A percentile compares a stretch with the other conserved stretches of the same genome.
Evolutionary conservation across 2,888 invertebrate genomes (phyloP).

Genomic region (Ariolimax columbianus): DNA sequence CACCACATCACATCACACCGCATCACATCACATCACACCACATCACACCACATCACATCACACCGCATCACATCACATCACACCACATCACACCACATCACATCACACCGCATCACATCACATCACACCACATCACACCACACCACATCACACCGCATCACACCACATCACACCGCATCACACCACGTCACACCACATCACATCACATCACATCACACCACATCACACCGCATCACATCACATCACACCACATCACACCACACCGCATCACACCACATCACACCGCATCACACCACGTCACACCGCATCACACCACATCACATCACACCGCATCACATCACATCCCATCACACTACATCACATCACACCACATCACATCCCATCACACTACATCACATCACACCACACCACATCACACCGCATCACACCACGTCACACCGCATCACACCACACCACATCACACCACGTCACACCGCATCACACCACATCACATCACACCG

Average conservation of each 20-base stretch:
- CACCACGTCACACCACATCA: background rate
- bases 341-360: too few species aligned
- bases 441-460: too few species aligned
- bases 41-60: background rate
- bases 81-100: background rate
- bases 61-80: background rate
- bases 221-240: background rate
- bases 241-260: background rate
- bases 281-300: too few species aligned
- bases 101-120: background rate
- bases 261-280: background rate
- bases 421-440: too few species aligned
- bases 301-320: too few species aligned
- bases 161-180: background rate
- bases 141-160: background rate
- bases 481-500: too few species aligned
- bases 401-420: too few species aligned
- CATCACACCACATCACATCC: too few species aligned
- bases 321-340: too few species aligned
- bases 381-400: too few species aligned
- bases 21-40: background rate
- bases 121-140: background rate
- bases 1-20: conserved; percentile 11
- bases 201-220: background rate
- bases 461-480: too few species aligned